Base-by-base conservation (phyloP, 2,888 invertebrate species). In the Phengaris arion region DNA sequence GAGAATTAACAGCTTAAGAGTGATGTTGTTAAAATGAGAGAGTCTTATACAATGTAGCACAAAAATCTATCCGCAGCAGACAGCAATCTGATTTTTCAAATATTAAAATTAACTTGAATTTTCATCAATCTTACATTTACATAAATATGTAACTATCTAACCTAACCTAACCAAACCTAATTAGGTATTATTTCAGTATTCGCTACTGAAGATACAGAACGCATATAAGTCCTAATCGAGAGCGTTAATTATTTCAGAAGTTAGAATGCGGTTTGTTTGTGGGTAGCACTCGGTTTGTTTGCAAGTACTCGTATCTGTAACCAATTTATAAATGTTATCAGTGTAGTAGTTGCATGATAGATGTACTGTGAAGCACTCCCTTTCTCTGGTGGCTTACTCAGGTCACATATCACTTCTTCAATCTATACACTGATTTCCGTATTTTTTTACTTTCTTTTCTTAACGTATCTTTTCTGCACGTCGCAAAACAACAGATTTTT, bases 281-380 rank as follows among this genome's bases (percentile, higher is more conserved):
- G 22, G 12, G 12, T 52, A 12, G 52, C 4, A 48, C 48, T 12
- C 52, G 52, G 52, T 68, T 9, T 35, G 13, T 12, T 10, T 35
- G 22, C 22, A 22, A 22, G 15, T 72, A n/a, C n/a, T n/a, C n/a
- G n/a, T n/a, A 52, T 72, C 74, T 77, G 59, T 78, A 79, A 84
- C 81, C 80, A 78, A 81, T 79, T 81, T 79, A 81, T 86, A 83
- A 82, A 82, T 88, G 82, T 89, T 86, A 84, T 91, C 84, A 85
- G 81, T 91, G 90, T 91, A 83, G 89, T 91, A 90, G 89, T 81
- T 84, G 86, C 83, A 86, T 88, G 83, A 83, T 88, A 86, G 85
- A 81, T 85, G 81, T 83, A 85, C 80, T 85, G 83, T 86, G 82
- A 81, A 81, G 86, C 87, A 88, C 86, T 86, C 82, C 85, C 83